phyloP scores from a whole-genome alignment of 2,888 invertebrate species.

The Aleiodes alternator region DNA sequence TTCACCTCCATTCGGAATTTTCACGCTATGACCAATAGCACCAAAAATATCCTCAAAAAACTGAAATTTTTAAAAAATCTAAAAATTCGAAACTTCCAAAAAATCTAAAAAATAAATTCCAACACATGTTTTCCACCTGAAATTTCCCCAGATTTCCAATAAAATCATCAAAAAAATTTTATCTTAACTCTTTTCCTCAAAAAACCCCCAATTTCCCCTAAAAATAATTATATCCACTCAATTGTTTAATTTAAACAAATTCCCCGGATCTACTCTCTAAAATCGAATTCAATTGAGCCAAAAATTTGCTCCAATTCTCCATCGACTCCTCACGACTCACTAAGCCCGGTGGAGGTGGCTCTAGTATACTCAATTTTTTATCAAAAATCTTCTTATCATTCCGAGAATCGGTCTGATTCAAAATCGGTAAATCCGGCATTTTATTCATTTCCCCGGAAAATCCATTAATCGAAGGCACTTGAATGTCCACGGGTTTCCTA shows the following conservation, averaged over 20 bases:
- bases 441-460: slow-evolving; percentile 65
- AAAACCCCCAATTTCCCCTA: too few species aligned
- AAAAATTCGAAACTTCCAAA: not conserved
- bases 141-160: too few species aligned
- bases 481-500: slow-evolving; percentile 68
- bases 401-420: slow-evolving; percentile 51
- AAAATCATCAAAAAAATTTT: not conserved
- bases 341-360: slow-evolving; percentile 72
- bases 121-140: too few species aligned
- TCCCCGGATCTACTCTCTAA: slow-evolving; percentile 75
- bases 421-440: slow-evolving; percentile 68
- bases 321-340: slow-evolving; percentile 73
- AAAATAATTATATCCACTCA: too few species aligned
- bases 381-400: slow-evolving; percentile 44
- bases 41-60: too few species aligned
- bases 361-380: slow-evolving; percentile 70
- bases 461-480: slow-evolving; percentile 58
- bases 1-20: too few species aligned
- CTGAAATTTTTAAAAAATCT: too few species aligned
- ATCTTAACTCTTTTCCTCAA: too few species aligned
- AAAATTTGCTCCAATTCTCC: slow-evolving; percentile 77
- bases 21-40: too few species aligned
- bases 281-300: slow-evolving; percentile 76
- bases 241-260: slow-evolving; percentile 75
- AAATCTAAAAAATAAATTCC: not conserved